Evolutionary conservation across 1,140 invertebrate genomes (phyloP), one percentile per base, ranked within the genome.

Genomic region (Drosophila lacertosa): DNA sequence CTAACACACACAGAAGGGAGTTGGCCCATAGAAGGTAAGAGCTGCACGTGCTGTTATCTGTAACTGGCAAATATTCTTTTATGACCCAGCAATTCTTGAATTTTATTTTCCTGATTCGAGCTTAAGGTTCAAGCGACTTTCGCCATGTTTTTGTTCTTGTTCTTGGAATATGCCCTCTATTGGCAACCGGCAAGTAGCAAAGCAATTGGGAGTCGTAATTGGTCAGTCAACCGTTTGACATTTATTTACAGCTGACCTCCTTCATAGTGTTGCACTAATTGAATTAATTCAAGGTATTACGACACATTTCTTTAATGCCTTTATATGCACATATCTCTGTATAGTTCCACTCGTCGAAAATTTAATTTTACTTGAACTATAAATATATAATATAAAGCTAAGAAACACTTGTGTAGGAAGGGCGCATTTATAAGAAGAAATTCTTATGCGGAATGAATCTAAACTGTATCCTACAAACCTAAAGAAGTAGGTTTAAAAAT

Each of bases 21-120:
- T n/a, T 3, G 16, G 47, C 1, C 10, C 11, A 2, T 18, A 3
- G 6, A 15, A 48, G 40, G 26, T 22, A 10, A 39, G 40, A 45
- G 16, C 71, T 57, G 53, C 40, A 48, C 24, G 62, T 68, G 45
- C 42, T 55, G 68, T 84, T 79, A 83, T 83, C 79, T 71, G 51
- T 16, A 11, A 45, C 45, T 45, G 39, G 44, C 59, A 73, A 73
- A 66, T 66, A 51, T 55, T 42, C 39, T 67, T 83, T 83, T 64
- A 74, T 54, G 58, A 53, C 44, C 26, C 37, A 60, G 53, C 58
- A 51, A 59, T 33, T 70, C 44, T 58, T 29, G 29, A 11, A 35
- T 22, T 73, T 37, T 18, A 24, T n/a, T 39, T 37, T n/a, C 13
- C 24, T 15, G n/a, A n/a, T 33, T n/a, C 20, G 33, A 70, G 29